Conservation (phyloP, 2,888 invertebrate species). For the Heliconius sara region DNA sequence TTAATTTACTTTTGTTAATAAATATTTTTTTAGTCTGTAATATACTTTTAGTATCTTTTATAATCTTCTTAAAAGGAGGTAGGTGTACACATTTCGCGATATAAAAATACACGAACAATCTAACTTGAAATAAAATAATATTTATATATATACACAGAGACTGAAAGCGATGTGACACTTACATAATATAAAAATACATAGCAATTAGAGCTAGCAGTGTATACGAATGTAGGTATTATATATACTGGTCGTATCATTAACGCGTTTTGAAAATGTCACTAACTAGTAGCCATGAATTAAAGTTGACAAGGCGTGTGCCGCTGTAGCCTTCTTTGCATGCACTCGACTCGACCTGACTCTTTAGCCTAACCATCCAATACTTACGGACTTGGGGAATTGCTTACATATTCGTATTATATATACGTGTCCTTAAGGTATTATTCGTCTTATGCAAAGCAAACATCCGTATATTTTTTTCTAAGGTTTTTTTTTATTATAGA, state of each 20-base stretch:
- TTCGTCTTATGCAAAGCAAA: background rate
- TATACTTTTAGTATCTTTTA: too few species aligned
- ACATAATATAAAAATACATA: conserved; percentile 23
- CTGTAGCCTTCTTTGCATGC: conserved; percentile 54
- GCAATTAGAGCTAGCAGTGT: conserved; percentile 8
- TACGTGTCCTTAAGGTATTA: background rate
- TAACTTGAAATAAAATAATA: background rate
- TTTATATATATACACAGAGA: background rate
- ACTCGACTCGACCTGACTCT: conserved; percentile 54
- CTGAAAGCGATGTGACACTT: background rate
- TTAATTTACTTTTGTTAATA: too few species aligned
- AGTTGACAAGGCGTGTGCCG: conserved; percentile 50
- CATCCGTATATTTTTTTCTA: background rate
- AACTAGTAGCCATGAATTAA: conserved; percentile 49
- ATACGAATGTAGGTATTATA: background rate
- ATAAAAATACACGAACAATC: background rate
- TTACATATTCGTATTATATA: background rate
- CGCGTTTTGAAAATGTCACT: conserved; percentile 49
- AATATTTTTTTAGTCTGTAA: too few species aligned
- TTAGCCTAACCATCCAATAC: conserved; percentile 46
- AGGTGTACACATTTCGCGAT: too few species aligned
- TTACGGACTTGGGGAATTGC: background rate
- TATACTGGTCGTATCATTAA: conserved; percentile 44
- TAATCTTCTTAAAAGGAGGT: too few species aligned
- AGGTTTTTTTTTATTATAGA: background rate